A percentile compares a stretch with the other conserved stretches of the same genome.
phyloP scores from a whole-genome alignment of 2,888 invertebrate genomes.

The Eupeodes luniger region DNA sequence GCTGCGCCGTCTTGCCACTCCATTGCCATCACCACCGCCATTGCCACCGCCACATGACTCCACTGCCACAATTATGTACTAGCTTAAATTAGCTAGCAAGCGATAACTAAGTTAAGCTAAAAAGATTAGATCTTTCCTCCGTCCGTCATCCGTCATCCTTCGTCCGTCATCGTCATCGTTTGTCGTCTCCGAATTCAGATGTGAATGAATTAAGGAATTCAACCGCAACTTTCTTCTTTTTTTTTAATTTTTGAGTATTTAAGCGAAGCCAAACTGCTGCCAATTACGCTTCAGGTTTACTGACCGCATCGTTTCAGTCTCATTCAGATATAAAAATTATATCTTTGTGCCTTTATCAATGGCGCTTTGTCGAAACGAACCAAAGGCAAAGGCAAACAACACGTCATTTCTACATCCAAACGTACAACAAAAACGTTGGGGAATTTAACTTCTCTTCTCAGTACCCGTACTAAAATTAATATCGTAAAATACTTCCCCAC shows the following conservation, averaged over 20 bases:
- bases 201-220: slow-evolving; percentile 66
- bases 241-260: not conserved
- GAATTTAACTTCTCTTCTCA: slow-evolving; percentile 1
- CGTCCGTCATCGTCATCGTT: not conserved
- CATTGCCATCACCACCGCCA: not conserved
- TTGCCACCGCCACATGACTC: not conserved
- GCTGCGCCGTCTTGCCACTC: not conserved
- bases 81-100: slow-evolving; percentile 9
- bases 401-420: not conserved
- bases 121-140: slow-evolving; percentile 19
- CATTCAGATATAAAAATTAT: slow-evolving; percentile 18
- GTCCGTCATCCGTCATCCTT: no score
- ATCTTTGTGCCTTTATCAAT: slow-evolving; percentile 49
- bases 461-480: slow-evolving; percentile 59
- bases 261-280: slow-evolving; percentile 41
- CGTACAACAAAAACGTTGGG: not conserved
- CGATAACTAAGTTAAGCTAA: slow-evolving; percentile 33
- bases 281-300: slow-evolving; percentile 71
- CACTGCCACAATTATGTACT: not conserved
- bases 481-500: slow-evolving; percentile 62
- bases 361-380: not conserved
- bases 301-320: slow-evolving; percentile 65
- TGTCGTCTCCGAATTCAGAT: slow-evolving; percentile 3
- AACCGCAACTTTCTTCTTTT: slow-evolving; percentile 34
- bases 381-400: not conserved